A percentile compares a stretch with the other conserved stretches of the same genome.
Evolutionary conservation across 2,113 vertebrate species (phyloP).

Genomic region (Hemicordylus capensis): DNA sequence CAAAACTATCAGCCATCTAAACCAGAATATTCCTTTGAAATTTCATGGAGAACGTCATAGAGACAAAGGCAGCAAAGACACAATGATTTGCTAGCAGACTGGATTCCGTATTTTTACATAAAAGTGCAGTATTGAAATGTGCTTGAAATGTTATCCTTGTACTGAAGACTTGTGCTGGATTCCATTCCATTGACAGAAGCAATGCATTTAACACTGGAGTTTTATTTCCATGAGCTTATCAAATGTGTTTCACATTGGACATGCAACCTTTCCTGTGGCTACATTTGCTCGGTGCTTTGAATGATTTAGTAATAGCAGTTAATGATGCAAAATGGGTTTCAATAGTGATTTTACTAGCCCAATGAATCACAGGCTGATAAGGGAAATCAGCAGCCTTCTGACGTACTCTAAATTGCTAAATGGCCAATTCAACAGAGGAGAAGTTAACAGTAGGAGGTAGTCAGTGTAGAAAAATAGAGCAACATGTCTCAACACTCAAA

Average conservation of each 20-base stretch:
- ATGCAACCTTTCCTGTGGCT: conserved; percentile 68
- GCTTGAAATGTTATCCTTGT: conserved; percentile 26
- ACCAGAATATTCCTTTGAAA: neutral
- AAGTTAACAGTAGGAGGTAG: conserved; percentile 60
- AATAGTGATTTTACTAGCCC: conserved; percentile 68
- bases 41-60: neutral
- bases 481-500: conserved; percentile 43
- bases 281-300: conserved; percentile 61
- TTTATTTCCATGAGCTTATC: conserved; percentile 67
- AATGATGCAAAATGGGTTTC: conserved; percentile 74
- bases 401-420: conserved; percentile 69
- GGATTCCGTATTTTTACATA: neutral
- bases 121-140: neutral
- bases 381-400: conserved; percentile 63
- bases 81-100: conserved; percentile 21
- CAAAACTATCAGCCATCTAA: neutral
- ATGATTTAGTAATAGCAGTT: conserved; percentile 67
- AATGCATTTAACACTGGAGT: conserved; percentile 56
- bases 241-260: conserved; percentile 59
- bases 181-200: conserved; percentile 50
- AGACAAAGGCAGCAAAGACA: conserved; percentile 27
- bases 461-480: conserved; percentile 58
- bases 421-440: conserved; percentile 65
- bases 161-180: conserved; percentile 56
- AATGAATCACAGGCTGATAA: conserved; percentile 72